Conservation (phyloP, 92 coral and sea anemone species). For the Isaurus tuberculatus region DNA sequence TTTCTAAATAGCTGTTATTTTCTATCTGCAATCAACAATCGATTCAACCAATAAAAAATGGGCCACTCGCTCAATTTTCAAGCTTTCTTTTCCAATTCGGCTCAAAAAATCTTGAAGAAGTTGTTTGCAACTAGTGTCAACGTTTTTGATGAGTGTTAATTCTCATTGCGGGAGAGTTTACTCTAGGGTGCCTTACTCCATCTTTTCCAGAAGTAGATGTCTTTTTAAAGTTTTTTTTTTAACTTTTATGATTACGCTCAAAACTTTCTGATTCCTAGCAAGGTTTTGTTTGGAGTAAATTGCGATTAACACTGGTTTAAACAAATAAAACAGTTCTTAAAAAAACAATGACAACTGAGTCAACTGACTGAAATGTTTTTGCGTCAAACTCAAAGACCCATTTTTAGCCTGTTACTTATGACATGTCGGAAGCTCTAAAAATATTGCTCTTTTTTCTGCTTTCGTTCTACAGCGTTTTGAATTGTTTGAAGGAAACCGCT, state of each 20-base stretch:
- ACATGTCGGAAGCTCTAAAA: background rate
- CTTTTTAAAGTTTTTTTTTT: background rate
- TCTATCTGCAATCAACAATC: background rate
- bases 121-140: background rate
- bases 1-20: background rate
- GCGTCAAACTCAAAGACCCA: too few species aligned
- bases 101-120: background rate
- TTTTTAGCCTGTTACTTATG: too few species aligned
- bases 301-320: too few species aligned
- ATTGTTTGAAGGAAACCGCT: background rate
- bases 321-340: too few species aligned
- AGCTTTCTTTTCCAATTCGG: background rate
- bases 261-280: background rate
- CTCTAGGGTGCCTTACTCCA: background rate
- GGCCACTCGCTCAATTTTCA: background rate
- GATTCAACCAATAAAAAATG: background rate
- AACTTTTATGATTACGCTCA: background rate
- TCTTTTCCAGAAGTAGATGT: too few species aligned
- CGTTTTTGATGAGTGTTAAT: background rate
- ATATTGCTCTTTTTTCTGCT: background rate
- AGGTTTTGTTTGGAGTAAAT: too few species aligned
- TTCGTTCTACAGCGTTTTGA: background rate
- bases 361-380: too few species aligned
- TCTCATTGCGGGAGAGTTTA: background rate
- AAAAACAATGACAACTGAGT: too few species aligned